phyloP scores from a whole-genome alignment of 2,113 vertebrate genomes.

The Candoia aspera region DNA sequence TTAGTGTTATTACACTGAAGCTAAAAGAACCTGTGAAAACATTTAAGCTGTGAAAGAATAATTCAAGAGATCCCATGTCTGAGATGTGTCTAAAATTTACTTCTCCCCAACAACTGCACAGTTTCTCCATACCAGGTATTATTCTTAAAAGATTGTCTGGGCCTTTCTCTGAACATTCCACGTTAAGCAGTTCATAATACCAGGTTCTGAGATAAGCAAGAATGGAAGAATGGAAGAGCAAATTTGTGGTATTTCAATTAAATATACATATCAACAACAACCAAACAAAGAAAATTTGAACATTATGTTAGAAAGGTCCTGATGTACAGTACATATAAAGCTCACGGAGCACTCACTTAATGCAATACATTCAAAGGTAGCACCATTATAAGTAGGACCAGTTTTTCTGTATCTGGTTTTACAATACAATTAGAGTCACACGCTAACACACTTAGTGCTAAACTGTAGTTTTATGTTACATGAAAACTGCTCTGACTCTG shows the following conservation, averaged over 20 bases:
- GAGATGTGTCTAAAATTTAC: too few species aligned
- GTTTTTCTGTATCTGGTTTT: slow-evolving; percentile 25
- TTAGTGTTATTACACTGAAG: too few species aligned
- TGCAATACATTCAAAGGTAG: slow-evolving; percentile 27
- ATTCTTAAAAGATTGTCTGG: background rate
- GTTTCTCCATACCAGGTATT: background rate
- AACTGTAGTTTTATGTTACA: background rate
- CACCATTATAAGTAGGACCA: slow-evolving; percentile 17
- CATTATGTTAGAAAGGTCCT: background rate
- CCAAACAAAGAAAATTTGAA: background rate
- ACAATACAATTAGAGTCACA: background rate
- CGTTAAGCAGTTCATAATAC: background rate
- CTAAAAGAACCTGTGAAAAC: too few species aligned
- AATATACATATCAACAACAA: background rate
- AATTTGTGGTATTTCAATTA: background rate
- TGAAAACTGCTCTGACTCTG: background rate
- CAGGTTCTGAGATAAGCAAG: background rate
- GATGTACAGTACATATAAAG: slow-evolving; percentile 1
- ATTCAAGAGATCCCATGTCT: too few species aligned
- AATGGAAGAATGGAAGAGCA: background rate
- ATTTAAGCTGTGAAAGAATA: too few species aligned
- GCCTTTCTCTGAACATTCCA: background rate
- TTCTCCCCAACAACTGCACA: background rate
- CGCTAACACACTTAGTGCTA: background rate
- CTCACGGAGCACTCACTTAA: background rate